Percentiles rank a stretch among this genome's conserved stretches.
phyloP scores from a whole-genome alignment of 2,113 vertebrate genomes.

The Pseudolaguvia tuberculata region DNA sequence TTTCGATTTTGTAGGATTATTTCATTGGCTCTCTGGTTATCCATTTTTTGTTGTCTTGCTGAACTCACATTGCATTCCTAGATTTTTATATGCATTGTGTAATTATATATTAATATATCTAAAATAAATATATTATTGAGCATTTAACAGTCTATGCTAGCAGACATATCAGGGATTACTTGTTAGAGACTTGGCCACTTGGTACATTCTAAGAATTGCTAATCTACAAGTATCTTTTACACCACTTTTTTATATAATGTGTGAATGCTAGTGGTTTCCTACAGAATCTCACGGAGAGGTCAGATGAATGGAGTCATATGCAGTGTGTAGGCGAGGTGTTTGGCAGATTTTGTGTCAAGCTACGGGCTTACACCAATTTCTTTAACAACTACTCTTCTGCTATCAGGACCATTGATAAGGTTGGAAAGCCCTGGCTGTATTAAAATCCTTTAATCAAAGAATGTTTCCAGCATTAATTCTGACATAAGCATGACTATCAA shows the following conservation, averaged over 20 bases:
- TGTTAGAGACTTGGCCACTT: not conserved
- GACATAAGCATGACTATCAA: not conserved
- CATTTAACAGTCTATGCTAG: too few species aligned
- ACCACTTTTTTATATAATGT: not conserved
- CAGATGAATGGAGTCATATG: slow-evolving; percentile 70
- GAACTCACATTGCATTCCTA: too few species aligned
- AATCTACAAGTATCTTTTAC: too few species aligned
- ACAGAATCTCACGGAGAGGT: slow-evolving; percentile 59
- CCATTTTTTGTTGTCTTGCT: too few species aligned
- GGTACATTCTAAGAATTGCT: not conserved
- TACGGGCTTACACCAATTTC: slow-evolving; percentile 73
- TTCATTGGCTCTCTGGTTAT: too few species aligned
- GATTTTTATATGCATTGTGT: not conserved
- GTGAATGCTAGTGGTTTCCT: slow-evolving; percentile 61
- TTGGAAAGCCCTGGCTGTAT: slow-evolving; percentile 40
- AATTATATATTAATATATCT: too few species aligned
- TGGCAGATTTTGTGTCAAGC: slow-evolving; percentile 65
- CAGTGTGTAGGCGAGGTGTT: slow-evolving; percentile 74
- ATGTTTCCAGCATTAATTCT: too few species aligned
- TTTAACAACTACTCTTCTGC: slow-evolving; percentile 76
- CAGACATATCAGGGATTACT: not conserved
- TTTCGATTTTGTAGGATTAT: too few species aligned
- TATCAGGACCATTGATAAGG: slow-evolving; percentile 77
- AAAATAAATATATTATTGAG: too few species aligned
- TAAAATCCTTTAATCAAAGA: not conserved